Evolutionary conservation across 1,140 invertebrate genomes (phyloP), one percentile per base, ranked within the genome.

Genomic region (Apis laboriosa): DNA sequence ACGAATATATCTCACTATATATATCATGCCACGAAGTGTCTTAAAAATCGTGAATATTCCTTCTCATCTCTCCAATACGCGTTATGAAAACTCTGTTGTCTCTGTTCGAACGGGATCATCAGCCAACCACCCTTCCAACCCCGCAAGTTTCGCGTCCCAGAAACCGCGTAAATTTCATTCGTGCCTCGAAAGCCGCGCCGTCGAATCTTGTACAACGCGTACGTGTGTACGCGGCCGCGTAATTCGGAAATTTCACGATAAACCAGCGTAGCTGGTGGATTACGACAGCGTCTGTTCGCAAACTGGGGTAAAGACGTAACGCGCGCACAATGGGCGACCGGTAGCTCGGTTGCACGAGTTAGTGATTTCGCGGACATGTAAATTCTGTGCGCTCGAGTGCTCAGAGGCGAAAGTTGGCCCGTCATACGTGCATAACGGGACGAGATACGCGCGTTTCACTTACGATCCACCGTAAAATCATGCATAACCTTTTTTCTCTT

Each of bases 381-480:
- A 87, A 87, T 43, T 84, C 86, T 61, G 7, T 7, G 61, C n/a
- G 51, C 68, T 55, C 28, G 56, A 53, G 53, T n/a, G 55, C 51
- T 43, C 34, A 43, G 34, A 28, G 15, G 34, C 24, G 82, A 84
- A 87, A 88, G 64, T 78, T 77, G 63, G 60, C 51, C 56, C 74
- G 84, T 90, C 89, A 87, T 3, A 43, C 2, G 1, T 34, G 34
- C 79, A 88, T 88, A 90, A 90, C 84, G 67, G 80, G 64, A 61
- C 58, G 78, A 66, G 53, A 49, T 75, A 24, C 76, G 77, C 74
- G 53, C 55, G 80, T 90, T 87, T 90, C 89, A 88, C 89, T 90
- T 90, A 90, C 84, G 75, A 80, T 70, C 67, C 64, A 55, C 77
- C 80, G 81, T 88, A 88, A 90, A 90, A 85, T 75, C 60, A 64